Conservation (phyloP, 1,140 invertebrate species). For the Trissolcus basalis region DNA sequence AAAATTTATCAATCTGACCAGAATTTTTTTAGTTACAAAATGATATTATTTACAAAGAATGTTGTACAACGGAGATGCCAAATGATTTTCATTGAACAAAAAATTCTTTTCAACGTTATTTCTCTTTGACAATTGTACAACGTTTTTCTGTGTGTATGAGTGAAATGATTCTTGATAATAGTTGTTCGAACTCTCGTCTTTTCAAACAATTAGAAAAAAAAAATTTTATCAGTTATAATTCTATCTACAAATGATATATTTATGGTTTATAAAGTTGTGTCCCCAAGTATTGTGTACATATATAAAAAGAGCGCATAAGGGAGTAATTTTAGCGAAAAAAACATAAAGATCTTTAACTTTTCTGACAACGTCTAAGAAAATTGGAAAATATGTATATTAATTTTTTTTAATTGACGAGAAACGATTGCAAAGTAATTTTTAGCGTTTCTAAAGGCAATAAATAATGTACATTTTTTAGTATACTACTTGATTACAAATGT, state of each 20-base stretch:
- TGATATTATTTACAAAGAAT: too few relatives aligned
- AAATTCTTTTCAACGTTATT: too few relatives aligned
- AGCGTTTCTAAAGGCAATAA: constrained; percentile 73
- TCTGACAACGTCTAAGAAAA: background rate
- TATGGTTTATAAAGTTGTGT: background rate
- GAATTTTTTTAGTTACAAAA: too few relatives aligned
- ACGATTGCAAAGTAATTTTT: constrained; percentile 61
- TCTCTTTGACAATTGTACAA: too few relatives aligned
- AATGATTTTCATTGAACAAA: too few relatives aligned
- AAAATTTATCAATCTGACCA: too few relatives aligned
- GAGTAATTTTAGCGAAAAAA: background rate
- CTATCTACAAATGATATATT: background rate
- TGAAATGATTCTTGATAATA: too few relatives aligned
- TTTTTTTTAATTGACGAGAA: constrained; percentile 62
- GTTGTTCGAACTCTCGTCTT: too few relatives aligned
- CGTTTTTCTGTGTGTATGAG: too few relatives aligned
- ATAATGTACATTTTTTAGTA: constrained; percentile 72
- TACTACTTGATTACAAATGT: constrained; percentile 69
- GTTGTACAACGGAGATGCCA: too few relatives aligned
- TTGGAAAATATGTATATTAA: constrained; percentile 2
- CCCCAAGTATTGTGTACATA: constrained; percentile 38
- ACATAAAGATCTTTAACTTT: constrained; percentile 10
- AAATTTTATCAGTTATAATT: constrained; percentile 20
- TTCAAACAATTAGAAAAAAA: background rate
- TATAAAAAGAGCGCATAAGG: constrained; percentile 6